phyloP scores from a whole-genome alignment of 2,113 vertebrate genomes.

The Platysteira castanea region DNA sequence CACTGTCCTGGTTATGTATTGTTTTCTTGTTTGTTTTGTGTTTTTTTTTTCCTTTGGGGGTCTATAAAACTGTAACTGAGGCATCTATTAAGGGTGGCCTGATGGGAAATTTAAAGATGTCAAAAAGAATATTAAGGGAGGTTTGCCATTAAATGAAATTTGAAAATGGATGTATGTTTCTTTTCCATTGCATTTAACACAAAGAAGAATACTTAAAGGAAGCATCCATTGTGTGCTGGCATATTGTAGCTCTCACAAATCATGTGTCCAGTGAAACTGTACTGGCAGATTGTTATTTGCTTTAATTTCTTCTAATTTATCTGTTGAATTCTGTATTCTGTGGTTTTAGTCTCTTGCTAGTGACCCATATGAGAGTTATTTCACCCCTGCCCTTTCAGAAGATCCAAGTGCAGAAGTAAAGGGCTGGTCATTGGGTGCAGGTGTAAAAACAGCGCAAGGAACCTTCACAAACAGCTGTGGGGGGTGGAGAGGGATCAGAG shows the following conservation, averaged over 20 bases:
- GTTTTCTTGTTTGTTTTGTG: background rate
- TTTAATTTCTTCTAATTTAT: background rate
- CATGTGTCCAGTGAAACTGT: background rate
- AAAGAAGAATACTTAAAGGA: background rate
- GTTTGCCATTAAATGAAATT: background rate
- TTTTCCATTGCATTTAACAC: background rate
- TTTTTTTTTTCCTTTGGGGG: background rate
- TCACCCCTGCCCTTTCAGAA: background rate
- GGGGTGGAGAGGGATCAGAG: background rate
- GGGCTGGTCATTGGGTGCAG: background rate
- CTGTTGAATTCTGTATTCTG: background rate
- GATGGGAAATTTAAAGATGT: background rate
- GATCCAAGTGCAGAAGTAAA: background rate
- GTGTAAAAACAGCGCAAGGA: background rate
- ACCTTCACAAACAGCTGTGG: background rate
- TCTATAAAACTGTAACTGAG: background rate
- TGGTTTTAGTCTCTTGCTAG: background rate
- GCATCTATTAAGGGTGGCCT: background rate
- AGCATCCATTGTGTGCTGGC: background rate
- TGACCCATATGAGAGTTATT: too few relatives aligned
- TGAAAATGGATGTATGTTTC: background rate
- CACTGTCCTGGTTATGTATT: background rate
- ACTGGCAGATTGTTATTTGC: background rate
- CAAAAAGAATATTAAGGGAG: background rate
- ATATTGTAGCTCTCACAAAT: background rate